A percentile compares a stretch with the other conserved stretches of the same genome.
Evolutionary conservation across 2,113 vertebrate species (phyloP).

Genomic region (Thunnus maccoyii): DNA sequence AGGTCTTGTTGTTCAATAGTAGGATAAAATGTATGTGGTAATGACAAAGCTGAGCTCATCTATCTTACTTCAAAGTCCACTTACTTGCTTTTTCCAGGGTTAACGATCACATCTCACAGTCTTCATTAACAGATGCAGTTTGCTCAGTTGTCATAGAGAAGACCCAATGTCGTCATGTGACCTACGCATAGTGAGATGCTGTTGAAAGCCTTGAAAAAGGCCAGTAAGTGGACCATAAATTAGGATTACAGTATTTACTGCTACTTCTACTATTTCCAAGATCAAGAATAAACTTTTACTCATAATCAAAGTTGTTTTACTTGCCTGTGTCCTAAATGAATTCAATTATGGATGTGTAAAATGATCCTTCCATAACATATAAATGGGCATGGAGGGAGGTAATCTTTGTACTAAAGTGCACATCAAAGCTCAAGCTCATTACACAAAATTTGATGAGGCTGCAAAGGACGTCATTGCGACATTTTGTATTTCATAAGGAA

Average conservation of each 20-base stretch:
- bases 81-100: no score
- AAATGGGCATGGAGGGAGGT: not conserved
- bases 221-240: not conserved
- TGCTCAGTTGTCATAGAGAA: no score
- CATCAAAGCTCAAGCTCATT: not conserved
- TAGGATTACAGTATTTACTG: not conserved
- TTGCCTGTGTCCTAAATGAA: not conserved
- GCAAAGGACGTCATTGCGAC: not conserved
- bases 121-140: no score
- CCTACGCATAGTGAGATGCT: no score
- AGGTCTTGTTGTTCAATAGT: no score
- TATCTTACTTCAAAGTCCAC: no score
- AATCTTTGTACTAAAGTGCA: not conserved
- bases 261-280: not conserved
- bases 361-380: not conserved
- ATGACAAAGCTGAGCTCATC: no score
- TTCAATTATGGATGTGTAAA: not conserved
- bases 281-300: not conserved
- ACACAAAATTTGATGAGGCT: not conserved
- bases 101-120: no score
- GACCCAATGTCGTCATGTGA: no score
- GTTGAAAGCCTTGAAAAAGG: not conserved
- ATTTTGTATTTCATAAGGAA: no score
- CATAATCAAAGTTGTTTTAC: not conserved
- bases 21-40: no score